Base-by-base conservation (phyloP, 2,113 vertebrate genomes). In the Echinops telfairi region DNA sequence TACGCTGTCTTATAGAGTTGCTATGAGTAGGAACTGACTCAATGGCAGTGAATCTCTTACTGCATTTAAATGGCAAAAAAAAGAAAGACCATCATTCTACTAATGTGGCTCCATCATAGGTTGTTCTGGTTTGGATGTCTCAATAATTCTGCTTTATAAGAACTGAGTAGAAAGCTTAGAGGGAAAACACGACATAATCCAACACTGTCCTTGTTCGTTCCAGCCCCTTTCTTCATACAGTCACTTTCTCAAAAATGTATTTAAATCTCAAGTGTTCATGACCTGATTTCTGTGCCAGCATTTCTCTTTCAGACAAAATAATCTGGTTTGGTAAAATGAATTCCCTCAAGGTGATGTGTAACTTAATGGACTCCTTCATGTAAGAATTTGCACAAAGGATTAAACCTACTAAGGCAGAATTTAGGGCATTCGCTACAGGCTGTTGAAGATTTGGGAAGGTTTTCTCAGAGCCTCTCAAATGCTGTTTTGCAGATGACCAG, bases 301-400 rank as follows among this genome's bases (percentile, higher is more conserved):
- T 83, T 31, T 9, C 57, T 84, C 27, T 43, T 90, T 95, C 70
- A 70, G n/a, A 94, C 15, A 64, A 82, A 75, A 82, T 47, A 83
- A 91, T 88, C 40, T 81, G 36, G 25, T 60, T 71, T 68, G 58
- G 38, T 78, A 82, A 96, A 94, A 76, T 91, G 3, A 91, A 89
- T 89, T 85, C 31, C 47, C 53, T 79, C 3, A 78, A 83, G 6
- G 68, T 71, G 66, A 91, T 91, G 86, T 89, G 43, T 87, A 60
- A 70, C 11, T 81, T 92, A 85, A 89, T 81, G 16, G 53, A 77
- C 73, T 91, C 53, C 43, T 87, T 83, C 36, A 75, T 8, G 3
- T 17, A 92, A 60, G 36, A 87, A 91, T 25, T 92, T 94, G 89
- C 16, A 29, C 91, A 33, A 87, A 86, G 25, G 53, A 20, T 62